Percentiles rank a stretch among this genome's conserved stretches.
phyloP scores from a whole-genome alignment of 1,140 invertebrate species.

The Kradibia gibbosae region DNA sequence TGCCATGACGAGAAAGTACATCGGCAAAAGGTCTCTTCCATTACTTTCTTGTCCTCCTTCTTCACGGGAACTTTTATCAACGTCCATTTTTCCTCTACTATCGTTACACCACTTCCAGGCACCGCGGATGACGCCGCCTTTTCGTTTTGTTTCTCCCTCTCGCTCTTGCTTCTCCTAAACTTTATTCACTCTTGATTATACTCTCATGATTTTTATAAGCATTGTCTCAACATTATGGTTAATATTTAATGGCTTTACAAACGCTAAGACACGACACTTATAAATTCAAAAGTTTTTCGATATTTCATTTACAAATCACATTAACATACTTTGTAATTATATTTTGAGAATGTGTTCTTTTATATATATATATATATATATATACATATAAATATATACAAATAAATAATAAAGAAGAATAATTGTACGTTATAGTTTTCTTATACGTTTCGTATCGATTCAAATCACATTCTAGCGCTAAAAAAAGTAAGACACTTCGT shows the following conservation, averaged over 20 bases:
- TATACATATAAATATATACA: too few species aligned
- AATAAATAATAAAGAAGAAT: too few species aligned
- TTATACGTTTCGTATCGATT: too few species aligned
- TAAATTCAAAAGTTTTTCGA: neutral
- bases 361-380: too few species aligned
- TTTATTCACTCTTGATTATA: neutral
- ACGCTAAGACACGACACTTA: neutral
- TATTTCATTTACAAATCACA: too few species aligned
- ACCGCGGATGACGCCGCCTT: neutral
- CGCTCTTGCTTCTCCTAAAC: slow-evolving; percentile 11
- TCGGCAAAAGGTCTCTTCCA: slow-evolving; percentile 53
- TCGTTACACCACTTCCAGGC: neutral
- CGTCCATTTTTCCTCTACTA: slow-evolving; percentile 37
- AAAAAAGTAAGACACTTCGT: too few species aligned
- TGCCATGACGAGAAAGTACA: slow-evolving; percentile 46
- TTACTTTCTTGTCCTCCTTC: neutral
- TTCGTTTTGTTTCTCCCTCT: neutral
- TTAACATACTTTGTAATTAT: too few species aligned
- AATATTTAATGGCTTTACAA: neutral
- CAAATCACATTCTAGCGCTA: too few species aligned
- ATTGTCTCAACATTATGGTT: too few species aligned
- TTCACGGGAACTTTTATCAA: slow-evolving; percentile 32
- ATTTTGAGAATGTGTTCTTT: too few species aligned
- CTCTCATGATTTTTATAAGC: too few species aligned
- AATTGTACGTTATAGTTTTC: too few species aligned